Percentiles rank a stretch among this genome's conserved stretches.
These are phyloP conservation scores for Steinernema feltiae DNA, from an alignment of 1,140 invertebrate species.

Conservation along the genomic window DNA sequence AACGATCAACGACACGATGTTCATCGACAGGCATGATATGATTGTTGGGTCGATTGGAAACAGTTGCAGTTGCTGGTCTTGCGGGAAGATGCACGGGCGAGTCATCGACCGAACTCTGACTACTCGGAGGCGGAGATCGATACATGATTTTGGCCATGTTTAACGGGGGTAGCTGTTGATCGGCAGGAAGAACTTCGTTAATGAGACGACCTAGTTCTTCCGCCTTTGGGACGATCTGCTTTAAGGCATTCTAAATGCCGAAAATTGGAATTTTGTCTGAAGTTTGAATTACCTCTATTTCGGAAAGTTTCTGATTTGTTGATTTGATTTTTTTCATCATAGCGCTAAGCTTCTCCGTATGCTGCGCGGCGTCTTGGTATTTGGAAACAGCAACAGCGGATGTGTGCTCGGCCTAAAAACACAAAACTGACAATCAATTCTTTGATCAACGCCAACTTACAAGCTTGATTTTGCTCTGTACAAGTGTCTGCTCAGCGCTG, in stretches of 20 bases:
- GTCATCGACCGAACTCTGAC: background rate
- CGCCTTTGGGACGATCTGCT: background rate
- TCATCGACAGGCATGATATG: background rate
- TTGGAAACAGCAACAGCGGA: background rate
- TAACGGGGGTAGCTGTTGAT: background rate
- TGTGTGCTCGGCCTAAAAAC: background rate
- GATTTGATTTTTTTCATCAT: background rate
- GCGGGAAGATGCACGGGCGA: background rate
- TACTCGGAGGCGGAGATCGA: background rate
- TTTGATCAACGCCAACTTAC: slow-evolving; percentile 19
- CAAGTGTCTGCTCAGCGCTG: slow-evolving; percentile 25
- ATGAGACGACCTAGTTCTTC: background rate
- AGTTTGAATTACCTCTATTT: background rate
- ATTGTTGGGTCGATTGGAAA: background rate
- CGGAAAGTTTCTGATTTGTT: slow-evolving; percentile 4
- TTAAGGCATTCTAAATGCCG: background rate
- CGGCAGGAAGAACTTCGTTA: background rate
- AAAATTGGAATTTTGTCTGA: background rate
- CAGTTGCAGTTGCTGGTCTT: background rate
- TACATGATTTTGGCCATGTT: background rate
- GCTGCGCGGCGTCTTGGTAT: background rate
- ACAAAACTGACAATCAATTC: background rate
- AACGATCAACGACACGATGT: background rate
- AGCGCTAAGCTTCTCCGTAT: background rate
- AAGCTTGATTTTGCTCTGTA: slow-evolving; percentile 37